Evolutionary conservation across 2,113 vertebrate genomes (phyloP).

Genomic region (Otus sunia): DNA sequence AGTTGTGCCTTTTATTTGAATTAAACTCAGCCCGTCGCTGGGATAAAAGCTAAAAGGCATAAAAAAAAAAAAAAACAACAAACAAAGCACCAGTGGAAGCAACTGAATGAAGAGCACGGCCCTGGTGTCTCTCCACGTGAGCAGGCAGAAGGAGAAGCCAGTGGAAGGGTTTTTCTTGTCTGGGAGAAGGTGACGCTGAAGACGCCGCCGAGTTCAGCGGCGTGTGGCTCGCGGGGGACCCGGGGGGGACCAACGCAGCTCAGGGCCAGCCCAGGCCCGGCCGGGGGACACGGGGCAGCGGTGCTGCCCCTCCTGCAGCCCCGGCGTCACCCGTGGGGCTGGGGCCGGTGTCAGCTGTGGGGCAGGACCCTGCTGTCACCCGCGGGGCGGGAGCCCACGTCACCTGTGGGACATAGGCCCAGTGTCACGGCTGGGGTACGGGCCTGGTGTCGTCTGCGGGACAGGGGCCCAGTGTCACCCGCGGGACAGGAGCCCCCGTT

Average conservation of each 20-base stretch:
- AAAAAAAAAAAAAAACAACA: fast-evolving
- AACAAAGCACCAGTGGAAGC: fast-evolving
- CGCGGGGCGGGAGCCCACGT: fast-evolving
- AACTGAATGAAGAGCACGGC: fast-evolving
- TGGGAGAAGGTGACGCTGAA: fast-evolving
- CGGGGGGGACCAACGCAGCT: fast-evolving
- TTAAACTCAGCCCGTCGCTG: fast-evolving
- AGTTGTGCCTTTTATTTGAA: fast-evolving
- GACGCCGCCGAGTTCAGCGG: fast-evolving
- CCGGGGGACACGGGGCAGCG: fast-evolving
- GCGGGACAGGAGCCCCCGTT: neutral
- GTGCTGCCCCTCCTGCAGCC: neutral
- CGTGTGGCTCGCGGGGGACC: fast-evolving
- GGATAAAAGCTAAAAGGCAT: neutral
- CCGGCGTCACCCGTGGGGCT: fast-evolving
- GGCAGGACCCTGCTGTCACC: neutral
- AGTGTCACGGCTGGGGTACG: too few relatives aligned
- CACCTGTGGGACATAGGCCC: fast-evolving
- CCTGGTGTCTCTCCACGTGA: fast-evolving
- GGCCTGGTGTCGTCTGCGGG: neutral
- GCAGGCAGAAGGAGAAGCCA: neutral
- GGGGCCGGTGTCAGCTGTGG: neutral
- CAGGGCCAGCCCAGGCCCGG: fast-evolving
- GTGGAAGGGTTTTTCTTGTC: fast-evolving
- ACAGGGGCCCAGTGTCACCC: fast-evolving